Evolutionary conservation across 2,797 vertebrate genomes (phyloP).

Genomic region (Antennarius maculatus): DNA sequence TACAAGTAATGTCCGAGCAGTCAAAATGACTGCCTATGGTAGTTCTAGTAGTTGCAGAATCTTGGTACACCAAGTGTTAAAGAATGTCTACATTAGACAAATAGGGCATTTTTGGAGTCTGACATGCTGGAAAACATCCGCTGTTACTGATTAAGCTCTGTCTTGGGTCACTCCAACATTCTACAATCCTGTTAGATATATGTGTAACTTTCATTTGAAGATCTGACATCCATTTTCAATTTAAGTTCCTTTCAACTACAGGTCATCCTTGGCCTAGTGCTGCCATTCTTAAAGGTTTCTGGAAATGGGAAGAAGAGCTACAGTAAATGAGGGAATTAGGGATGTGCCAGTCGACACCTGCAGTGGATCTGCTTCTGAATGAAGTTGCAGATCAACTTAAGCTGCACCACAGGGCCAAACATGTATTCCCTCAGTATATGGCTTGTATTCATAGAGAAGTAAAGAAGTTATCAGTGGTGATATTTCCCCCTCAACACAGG

Average conservation of each 20-base stretch:
- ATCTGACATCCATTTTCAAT: slow-evolving; percentile 40
- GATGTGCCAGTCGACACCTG: slow-evolving; percentile 32
- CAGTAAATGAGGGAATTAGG: slow-evolving; percentile 47
- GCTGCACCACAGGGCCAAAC: slow-evolving; percentile 59
- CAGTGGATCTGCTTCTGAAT: slow-evolving; percentile 47
- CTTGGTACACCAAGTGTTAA: background rate
- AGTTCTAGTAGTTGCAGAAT: too few species aligned
- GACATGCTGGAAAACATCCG: slow-evolving; percentile 35
- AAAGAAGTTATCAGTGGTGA: too few species aligned
- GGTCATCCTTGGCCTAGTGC: slow-evolving; percentile 12
- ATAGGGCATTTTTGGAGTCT: slow-evolving; percentile 10
- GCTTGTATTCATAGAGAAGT: slow-evolving; percentile 52
- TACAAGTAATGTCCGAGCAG: too few species aligned
- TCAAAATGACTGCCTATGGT: too few species aligned
- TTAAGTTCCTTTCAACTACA: slow-evolving; percentile 7
- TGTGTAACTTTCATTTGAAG: slow-evolving; percentile 13
- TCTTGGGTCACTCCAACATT: slow-evolving; percentile 17
- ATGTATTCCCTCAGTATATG: slow-evolving; percentile 48
- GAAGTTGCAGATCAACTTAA: slow-evolving; percentile 67
- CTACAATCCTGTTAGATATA: slow-evolving; percentile 17
- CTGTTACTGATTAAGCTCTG: slow-evolving; percentile 27
- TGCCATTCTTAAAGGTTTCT: slow-evolving; percentile 54
- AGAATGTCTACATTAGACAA: slow-evolving; percentile 14
- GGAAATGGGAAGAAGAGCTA: slow-evolving; percentile 29
- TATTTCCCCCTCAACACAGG: too few species aligned